Evolutionary conservation across 2,888 invertebrate species (phyloP).

Genomic region (Dusona sp.): DNA sequence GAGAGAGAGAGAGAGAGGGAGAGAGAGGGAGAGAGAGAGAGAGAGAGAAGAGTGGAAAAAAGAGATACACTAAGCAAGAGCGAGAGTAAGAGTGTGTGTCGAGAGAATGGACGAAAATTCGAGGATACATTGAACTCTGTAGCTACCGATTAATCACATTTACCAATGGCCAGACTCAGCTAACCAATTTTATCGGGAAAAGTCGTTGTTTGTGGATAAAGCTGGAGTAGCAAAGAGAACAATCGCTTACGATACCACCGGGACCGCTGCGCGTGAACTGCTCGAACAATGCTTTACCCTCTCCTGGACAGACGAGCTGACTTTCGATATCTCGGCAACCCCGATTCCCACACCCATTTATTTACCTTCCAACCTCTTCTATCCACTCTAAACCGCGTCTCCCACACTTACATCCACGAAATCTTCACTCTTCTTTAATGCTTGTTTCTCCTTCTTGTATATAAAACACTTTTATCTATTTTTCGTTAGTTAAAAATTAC

Average conservation of each 20-base stretch:
- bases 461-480: background rate
- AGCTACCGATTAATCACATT: constrained; percentile 81
- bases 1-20: constrained; percentile 28
- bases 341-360: constrained; percentile 34
- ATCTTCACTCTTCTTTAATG: constrained; percentile 18
- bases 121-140: constrained; percentile 73
- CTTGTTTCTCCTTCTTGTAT: background rate
- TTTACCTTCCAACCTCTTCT: constrained; percentile 36
- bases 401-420: constrained; percentile 7
- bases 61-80: background rate
- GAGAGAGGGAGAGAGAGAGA: constrained; percentile 38
- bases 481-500: background rate
- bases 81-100: constrained; percentile 27
- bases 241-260: constrained; percentile 62
- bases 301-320: constrained; percentile 40
- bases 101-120: constrained; percentile 57
- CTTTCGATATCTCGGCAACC: constrained; percentile 62
- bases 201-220: constrained; percentile 80
- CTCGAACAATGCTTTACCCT: constrained; percentile 53
- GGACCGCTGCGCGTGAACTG: constrained; percentile 53
- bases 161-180: constrained; percentile 71
- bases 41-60: too few relatives aligned
- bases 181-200: constrained; percentile 80
- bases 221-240: constrained; percentile 62
- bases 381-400: background rate